These are phyloP conservation scores for Heliothis peltigera DNA, from an alignment of 2,888 invertebrate genomes.

Conservation along the genomic window DNA sequence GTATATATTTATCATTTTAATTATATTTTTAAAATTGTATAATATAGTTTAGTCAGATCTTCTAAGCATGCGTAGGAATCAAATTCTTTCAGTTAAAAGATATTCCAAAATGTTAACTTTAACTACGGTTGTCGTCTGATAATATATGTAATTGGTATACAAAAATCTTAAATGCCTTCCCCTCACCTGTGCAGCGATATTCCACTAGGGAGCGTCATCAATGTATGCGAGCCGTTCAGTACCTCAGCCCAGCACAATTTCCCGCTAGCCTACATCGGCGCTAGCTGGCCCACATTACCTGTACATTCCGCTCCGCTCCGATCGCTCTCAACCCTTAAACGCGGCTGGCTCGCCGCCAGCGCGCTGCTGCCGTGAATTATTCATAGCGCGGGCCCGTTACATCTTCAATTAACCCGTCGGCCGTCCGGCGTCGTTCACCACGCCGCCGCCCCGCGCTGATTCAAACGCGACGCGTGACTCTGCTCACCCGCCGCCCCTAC, in stretches of 20 bases:
- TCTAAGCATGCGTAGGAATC: no score
- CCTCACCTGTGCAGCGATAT: background rate
- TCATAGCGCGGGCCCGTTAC: slow-evolving; percentile 67
- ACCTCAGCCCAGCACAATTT: background rate
- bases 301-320: slow-evolving; percentile 44
- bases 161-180: no score
- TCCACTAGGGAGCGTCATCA: background rate
- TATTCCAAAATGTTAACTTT: no score
- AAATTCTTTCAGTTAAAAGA: no score
- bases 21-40: no score
- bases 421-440: slow-evolving; percentile 49
- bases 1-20: no score
- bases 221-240: background rate
- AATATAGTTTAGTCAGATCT: no score
- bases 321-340: slow-evolving; percentile 59
- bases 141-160: no score
- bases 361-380: slow-evolving; percentile 63
- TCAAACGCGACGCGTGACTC: slow-evolving; percentile 47
- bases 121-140: no score
- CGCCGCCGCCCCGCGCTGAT: slow-evolving; percentile 40
- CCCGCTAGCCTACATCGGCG: background rate
- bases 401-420: slow-evolving; percentile 68
- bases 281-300: slow-evolving; percentile 40
- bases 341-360: slow-evolving; percentile 59
- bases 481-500: slow-evolving; percentile 9